Evolutionary conservation across 1,140 invertebrate genomes (phyloP), one percentile per base, ranked within the genome.

Genomic region (Metopolophium dirhodum): DNA sequence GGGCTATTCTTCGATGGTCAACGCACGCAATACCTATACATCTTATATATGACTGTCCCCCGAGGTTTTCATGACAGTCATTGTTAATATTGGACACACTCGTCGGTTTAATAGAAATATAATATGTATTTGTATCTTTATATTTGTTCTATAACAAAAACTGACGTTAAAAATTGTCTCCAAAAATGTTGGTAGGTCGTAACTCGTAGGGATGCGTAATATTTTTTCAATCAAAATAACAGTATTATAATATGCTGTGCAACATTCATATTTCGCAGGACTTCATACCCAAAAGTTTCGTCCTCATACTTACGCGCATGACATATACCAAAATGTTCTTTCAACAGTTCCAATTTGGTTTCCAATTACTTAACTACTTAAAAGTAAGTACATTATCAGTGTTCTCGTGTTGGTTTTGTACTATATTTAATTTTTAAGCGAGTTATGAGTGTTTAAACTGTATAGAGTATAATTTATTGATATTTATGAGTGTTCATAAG

Each of bases 11-110:
- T 26, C 49, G 47, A 54, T 89, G 87, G 87, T 89, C 87, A 89
- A 89, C n/a, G 26, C 49, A 54, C 41, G 45, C 85, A 41, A 85
- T 85, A 85, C 37, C 35, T 45, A 45, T 26, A 26, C 8, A 22
- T 83, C n/a, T 41, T 23, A 45, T 26, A 45, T 14, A 45, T 41
- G 0, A 26, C 41, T 41, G 83, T 37, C 35, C 86, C 87, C 49
- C n/a, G 87, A 89, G 87, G 87, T 89, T 89, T 88, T 51, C 86
- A n/a, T 35, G 86, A 88, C 86, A 35, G 45, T 88, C 49, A 89
- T 89, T 89, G 87, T 89, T 89, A 89, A 54, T 89, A 20, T 89
- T 22, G 87, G n/a, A 89, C 87, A 37, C 49, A 54, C 35, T 89
- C 49, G 20, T 54, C n/a, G n/a, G 49, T 9, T 37, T 89, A 89